Conservation (phyloP, 2,113 vertebrate genomes). For the Edolisoma coerulescens region DNA sequence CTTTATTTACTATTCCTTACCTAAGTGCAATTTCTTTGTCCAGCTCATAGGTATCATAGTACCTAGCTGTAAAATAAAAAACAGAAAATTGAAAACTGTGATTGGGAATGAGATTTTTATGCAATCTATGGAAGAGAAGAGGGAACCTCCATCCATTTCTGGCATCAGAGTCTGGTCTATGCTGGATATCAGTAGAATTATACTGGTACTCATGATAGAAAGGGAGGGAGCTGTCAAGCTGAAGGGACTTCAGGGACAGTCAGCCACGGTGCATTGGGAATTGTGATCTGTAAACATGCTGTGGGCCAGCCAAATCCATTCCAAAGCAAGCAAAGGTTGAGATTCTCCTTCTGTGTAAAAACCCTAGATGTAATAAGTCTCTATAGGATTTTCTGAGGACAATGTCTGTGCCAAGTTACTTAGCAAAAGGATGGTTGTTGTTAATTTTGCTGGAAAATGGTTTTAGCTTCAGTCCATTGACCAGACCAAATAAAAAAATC, state of each 20-base stretch:
- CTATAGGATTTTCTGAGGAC: not conserved
- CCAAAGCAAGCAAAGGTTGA: not conserved
- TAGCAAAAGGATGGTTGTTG: not conserved
- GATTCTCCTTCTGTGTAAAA: not conserved
- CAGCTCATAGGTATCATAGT: not conserved
- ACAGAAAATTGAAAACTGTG: not conserved
- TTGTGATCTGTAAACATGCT: not conserved
- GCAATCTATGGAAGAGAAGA: not conserved
- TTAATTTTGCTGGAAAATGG: not conserved
- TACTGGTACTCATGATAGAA: rapidly evolving
- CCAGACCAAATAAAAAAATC: not conserved
- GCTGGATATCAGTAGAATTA: not conserved
- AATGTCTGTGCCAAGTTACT: too few species aligned
- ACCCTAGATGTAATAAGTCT: not conserved
- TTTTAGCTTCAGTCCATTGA: not conserved
- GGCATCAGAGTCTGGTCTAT: not conserved
- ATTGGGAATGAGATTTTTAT: not conserved
- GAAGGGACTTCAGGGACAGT: not conserved
- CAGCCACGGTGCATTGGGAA: not conserved
- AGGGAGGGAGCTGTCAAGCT: not conserved
- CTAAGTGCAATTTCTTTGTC: not conserved
- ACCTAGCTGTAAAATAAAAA: not conserved
- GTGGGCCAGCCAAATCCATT: not conserved
- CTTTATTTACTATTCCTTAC: not conserved
- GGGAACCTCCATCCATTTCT: not conserved